Base-by-base conservation (phyloP, 2,888 invertebrate genomes). In the Nephrocerus scutellatus region DNA sequence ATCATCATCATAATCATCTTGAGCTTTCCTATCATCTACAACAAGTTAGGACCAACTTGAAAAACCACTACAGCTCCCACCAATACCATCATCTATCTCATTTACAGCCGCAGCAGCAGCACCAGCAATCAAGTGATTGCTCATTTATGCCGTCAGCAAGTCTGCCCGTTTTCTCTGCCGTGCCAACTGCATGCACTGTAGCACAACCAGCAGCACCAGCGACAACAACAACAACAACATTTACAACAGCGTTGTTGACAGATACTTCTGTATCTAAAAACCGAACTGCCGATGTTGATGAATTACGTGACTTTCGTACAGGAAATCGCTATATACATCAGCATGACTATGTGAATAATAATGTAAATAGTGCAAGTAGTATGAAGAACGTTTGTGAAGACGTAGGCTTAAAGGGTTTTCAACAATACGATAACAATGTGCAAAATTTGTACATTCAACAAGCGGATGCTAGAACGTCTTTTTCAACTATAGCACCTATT, bases 401-500 rank as follows among this genome's bases (percentile, higher is more conserved):
- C 14, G 25, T 28, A 18, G n/a, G n/a, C n/a, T 42, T 38, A 34
- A 19, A 30, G 14, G 19, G 14, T 25, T 24, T n/a, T n/a, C n/a
- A n/a, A n/a, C 39, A 36, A 36, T 39, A 34, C 9, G 19, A 4
- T 13, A 19, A 13, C 10, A n/a, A 13, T 29, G 29, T 10, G 6
- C 13, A 21, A 20, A 9, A 10, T 20, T 22, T 31, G 21, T 10
- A 21, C 31, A 15, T 21, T 31, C 21, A 22, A 21, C 12, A 15
- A n/a, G 23, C 29, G 21, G n/a, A 13, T 21, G 8, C 20, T 8
- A 10, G 22, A 21, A 10, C 8, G 20, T 40, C 41, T 47, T 19
- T 39, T 18, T 31, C 47, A 25, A 53, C 45, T 23, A 48, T 57
- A 30, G 50, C 53, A 19, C 66, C 66, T 43, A 66, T 66, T 52